phyloP scores from a whole-genome alignment of 2,888 invertebrate genomes.

The Alloscopus bannaensis region DNA sequence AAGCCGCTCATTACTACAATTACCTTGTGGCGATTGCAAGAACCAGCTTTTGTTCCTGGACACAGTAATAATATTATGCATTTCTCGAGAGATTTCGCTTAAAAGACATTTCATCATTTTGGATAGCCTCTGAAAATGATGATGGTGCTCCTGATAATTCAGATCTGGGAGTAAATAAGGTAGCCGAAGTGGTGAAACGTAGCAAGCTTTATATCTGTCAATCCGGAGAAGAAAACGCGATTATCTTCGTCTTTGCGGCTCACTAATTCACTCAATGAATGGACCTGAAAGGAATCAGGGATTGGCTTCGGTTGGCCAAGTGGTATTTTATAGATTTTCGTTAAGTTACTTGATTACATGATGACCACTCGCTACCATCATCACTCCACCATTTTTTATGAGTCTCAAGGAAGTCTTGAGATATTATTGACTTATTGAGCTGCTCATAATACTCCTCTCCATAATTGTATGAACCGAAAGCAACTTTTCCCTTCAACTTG shows the following conservation, averaged over 20 bases:
- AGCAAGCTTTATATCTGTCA: slow-evolving; percentile 52
- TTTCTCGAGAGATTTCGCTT: too few relatives aligned
- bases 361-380: slow-evolving; percentile 1
- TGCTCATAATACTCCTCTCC: too few relatives aligned
- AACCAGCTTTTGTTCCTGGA: too few relatives aligned
- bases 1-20: slow-evolving; percentile 64
- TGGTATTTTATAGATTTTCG: neutral
- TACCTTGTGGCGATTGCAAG: slow-evolving; percentile 53
- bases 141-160: slow-evolving; percentile 46
- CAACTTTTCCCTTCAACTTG: slow-evolving; percentile 12
- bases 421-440: too few relatives aligned
- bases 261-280: slow-evolving; percentile 40
- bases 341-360: slow-evolving; percentile 23
- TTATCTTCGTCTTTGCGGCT: slow-evolving; percentile 51
- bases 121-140: slow-evolving; percentile 22
- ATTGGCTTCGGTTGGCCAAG: neutral
- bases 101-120: slow-evolving; percentile 21
- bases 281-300: neutral
- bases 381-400: too few relatives aligned
- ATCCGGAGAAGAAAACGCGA: slow-evolving; percentile 51
- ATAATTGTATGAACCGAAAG: too few relatives aligned
- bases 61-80: neutral
- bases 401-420: too few relatives aligned
- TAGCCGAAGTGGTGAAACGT: slow-evolving; percentile 14
- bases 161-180: slow-evolving; percentile 21